A percentile compares a stretch with the other conserved stretches of the same genome.
Conservation (phyloP, 2,113 vertebrate genomes). For the Dendropsophus ebraccatus region DNA sequence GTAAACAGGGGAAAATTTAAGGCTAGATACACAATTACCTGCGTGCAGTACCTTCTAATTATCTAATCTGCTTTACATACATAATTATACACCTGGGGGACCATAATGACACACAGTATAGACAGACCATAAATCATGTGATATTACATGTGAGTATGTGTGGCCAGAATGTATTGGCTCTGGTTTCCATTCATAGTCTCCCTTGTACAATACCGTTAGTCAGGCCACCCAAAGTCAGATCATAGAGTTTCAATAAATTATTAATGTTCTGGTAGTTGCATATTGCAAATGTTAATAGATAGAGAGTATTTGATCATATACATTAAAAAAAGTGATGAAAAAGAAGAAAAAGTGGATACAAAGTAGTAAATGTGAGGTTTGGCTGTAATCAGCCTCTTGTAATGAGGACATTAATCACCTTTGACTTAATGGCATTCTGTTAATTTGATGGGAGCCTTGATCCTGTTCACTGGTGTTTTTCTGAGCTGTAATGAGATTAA, state of each 20-base stretch:
- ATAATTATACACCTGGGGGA: not conserved
- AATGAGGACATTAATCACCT: conserved; percentile 58
- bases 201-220: not conserved
- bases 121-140: not conserved
- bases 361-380: conserved; percentile 20
- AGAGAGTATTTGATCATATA: too few relatives aligned
- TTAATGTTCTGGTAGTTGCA: not conserved
- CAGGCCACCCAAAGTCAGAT: not conserved
- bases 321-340: too few relatives aligned
- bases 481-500: conserved; percentile 52
- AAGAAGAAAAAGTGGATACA: not conserved
- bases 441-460: conserved; percentile 53
- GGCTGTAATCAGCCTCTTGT: not conserved
- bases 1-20: not conserved
- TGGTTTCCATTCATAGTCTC: not conserved
- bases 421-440: conserved; percentile 54
- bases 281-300: too few relatives aligned
- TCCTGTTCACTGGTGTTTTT: conserved; percentile 50
- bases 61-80: not conserved
- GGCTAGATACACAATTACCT: not conserved
- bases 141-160: not conserved
- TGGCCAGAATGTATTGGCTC: not conserved
- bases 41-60: not conserved
- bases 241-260: not conserved
- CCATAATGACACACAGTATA: not conserved